Conservation (phyloP, 1,140 invertebrate genomes). For the Papilio xuthus region DNA sequence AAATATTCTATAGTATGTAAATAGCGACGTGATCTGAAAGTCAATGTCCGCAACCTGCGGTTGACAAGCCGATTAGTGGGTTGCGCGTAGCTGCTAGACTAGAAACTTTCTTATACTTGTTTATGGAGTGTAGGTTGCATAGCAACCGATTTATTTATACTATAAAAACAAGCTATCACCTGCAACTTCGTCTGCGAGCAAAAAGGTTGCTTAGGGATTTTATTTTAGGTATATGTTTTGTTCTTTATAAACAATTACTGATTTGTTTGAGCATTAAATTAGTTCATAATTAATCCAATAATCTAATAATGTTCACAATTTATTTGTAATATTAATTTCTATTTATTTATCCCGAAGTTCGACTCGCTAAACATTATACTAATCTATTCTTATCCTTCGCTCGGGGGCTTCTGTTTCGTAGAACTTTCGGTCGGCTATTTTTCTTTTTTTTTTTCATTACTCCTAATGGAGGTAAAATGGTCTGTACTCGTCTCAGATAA, state of each 20-base stretch:
- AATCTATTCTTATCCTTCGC: constrained; percentile 31
- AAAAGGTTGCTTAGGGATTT: no score
- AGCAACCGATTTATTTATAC: constrained; percentile 6
- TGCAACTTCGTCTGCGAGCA: no score
- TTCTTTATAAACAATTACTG: no score
- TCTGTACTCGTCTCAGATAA: constrained; percentile 51
- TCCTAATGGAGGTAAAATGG: constrained; percentile 53
- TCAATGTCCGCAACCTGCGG: constrained; percentile 35
- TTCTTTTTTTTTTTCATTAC: constrained; percentile 52
- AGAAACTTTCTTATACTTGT: constrained; percentile 20
- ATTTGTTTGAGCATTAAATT: neutral
- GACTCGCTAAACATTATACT: constrained; percentile 32
- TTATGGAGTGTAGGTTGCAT: neutral
- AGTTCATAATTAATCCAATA: neutral
- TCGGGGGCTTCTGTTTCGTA: constrained; percentile 28
- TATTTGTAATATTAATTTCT: neutral
- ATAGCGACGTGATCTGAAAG: constrained; percentile 31
- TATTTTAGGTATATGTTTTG: no score
- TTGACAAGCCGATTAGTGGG: constrained; percentile 31
- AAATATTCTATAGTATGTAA: constrained; percentile 29
- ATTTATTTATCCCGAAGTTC: neutral
- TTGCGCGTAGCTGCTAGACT: constrained; percentile 9
- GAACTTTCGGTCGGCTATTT: constrained; percentile 32
- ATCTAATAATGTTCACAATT: no score
- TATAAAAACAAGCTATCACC: neutral